These are phyloP conservation scores for Oreochromis aureus DNA, from an alignment of 2,113 vertebrate genomes.

Conservation along the genomic window DNA sequence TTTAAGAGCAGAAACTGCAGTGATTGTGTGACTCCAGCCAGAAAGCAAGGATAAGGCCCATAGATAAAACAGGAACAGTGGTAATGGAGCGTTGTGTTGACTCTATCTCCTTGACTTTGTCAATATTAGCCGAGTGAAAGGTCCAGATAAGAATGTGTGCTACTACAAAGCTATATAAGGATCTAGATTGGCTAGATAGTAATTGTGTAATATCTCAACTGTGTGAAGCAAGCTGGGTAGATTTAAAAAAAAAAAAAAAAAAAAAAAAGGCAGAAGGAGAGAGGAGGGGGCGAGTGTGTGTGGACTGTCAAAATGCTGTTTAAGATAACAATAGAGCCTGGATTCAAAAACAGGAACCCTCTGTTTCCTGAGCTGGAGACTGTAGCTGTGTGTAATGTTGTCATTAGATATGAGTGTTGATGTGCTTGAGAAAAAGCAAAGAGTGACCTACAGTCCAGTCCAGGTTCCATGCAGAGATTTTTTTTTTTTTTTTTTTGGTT, in stretches of 20 bases:
- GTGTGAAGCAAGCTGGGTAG: not conserved
- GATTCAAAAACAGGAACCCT: constrained; percentile 74
- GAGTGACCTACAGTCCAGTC: constrained; percentile 12
- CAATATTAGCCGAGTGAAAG: constrained; percentile 58
- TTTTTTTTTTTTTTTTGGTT: not conserved
- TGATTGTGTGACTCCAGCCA: constrained; percentile 5
- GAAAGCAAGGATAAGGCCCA: constrained; percentile 24
- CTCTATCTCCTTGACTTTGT: constrained; percentile 40
- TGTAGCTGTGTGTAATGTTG: constrained; percentile 23
- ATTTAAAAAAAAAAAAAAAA: not conserved
- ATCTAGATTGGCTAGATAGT: constrained; percentile 29
- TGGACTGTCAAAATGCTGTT: not conserved
- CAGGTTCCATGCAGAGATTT: not conserved
- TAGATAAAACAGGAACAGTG: constrained; percentile 45
- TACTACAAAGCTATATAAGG: constrained; percentile 9
- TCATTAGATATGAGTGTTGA: constrained; percentile 17
- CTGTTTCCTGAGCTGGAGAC: constrained; percentile 72
- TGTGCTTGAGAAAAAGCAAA: constrained; percentile 26
- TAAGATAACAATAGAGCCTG: constrained; percentile 66
- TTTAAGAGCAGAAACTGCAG: not conserved
- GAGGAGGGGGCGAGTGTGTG: not conserved
- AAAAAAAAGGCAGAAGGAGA: not conserved
- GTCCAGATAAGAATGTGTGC: constrained; percentile 44
- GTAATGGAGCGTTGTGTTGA: constrained; percentile 41
- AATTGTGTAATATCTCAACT: constrained; percentile 25